Base-by-base conservation (phyloP, 2,888 invertebrate genomes). In the Microctonus aethiopoides region DNA sequence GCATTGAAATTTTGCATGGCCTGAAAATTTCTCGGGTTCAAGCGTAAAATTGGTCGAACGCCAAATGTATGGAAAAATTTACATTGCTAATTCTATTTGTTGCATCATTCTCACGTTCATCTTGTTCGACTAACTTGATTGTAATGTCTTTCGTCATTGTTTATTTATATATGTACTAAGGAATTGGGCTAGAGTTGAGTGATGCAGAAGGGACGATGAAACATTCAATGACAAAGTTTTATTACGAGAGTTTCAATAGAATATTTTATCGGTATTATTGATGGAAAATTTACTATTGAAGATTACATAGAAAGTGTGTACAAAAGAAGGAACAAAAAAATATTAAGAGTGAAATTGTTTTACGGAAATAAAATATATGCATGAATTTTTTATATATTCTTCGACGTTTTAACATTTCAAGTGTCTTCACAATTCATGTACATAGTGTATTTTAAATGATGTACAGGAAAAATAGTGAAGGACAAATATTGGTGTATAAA, bases 41-140 rank as follows among this genome's bases (percentile, higher is more conserved):
- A 67, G 66, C 66, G 59, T 67, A 24, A 67, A 67, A 59, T 67
- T 67, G 66, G 66, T 22, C 59, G 39, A 41, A 41, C 26, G 66
- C 66, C 66, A 67, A 59, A 41, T 67, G 59, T 59, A 57, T 52
- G 34, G 16, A n/a, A 34, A 34, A 54, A 65, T 65, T 69, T 64
- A 69, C 64, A 69, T 65, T 65, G 51, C 59, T 34, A 69, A 64
- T 60, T 59, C 46, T 56, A 46, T 63, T 63, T 34, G 41, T 13
- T 56, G 36, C 57, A 57, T 63, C 63, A 63, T 68, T 62, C 46
- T 32, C 39, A 46, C 36, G 32, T 46, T 59, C 39, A 24, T 54
- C 24, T 65, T 65, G 36, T 39, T 36, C 16, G 13, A 26, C n/a
- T 46, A 41, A 59, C 54, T 56, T 56, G 36, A 65, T 36, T 65